phyloP scores from a whole-genome alignment of 1,140 invertebrate genomes.

The Bradynema listronoti region DNA sequence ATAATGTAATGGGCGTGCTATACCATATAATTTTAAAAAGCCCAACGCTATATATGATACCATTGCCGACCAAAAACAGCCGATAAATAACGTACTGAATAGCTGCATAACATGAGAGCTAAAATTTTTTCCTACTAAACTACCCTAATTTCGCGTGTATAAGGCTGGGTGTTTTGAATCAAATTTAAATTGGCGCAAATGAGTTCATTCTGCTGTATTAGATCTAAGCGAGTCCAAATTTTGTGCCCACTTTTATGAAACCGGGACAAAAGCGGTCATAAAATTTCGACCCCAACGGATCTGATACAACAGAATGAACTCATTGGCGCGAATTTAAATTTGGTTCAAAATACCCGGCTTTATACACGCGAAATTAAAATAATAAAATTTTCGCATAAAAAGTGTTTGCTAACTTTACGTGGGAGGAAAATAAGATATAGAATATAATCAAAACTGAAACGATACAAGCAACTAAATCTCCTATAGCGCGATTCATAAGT shows the following conservation, averaged over 20 bases:
- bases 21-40: constrained; percentile 8
- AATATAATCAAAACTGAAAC: not conserved
- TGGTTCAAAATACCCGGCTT: not conserved
- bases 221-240: not conserved
- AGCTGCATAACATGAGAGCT: not conserved
- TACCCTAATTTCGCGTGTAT: not conserved
- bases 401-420: not conserved
- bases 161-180: not conserved
- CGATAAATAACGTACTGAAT: not conserved
- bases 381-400: not conserved
- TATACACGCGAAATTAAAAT: not conserved
- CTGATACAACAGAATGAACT: not conserved
- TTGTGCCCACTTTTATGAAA: not conserved
- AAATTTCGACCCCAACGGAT: not conserved
- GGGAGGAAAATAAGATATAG: not conserved
- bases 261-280: not conserved
- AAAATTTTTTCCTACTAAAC: not conserved
- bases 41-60: constrained; percentile 1
- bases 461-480: not conserved
- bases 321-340: not conserved
- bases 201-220: not conserved
- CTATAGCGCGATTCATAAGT: constrained; percentile 1
- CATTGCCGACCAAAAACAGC: constrained; percentile 6
- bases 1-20: constrained; percentile 4
- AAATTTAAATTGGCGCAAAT: not conserved